Evolutionary conservation across 2,113 vertebrate genomes (phyloP).

Genomic region (Sminthopsis crassicaudata): DNA sequence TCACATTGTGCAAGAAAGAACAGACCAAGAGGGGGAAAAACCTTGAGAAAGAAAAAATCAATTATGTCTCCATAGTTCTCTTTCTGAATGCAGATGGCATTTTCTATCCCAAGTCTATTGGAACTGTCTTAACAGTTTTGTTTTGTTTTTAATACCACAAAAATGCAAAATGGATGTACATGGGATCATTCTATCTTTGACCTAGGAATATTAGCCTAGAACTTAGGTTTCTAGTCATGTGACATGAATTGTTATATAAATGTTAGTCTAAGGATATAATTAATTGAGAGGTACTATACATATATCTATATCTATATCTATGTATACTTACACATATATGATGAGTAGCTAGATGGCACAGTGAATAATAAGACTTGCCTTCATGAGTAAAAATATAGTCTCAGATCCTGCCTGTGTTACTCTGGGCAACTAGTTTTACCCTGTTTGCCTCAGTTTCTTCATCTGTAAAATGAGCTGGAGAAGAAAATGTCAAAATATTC

Average conservation of each 20-base stretch:
- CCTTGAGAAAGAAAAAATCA: too few relatives aligned
- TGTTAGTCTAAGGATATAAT: background rate
- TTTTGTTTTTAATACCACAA: background rate
- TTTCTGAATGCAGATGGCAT: too few relatives aligned
- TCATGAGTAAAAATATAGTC: background rate
- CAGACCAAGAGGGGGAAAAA: too few relatives aligned
- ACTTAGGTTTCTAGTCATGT: background rate
- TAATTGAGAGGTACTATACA: background rate
- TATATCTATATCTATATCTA: too few relatives aligned
- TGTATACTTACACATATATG: background rate
- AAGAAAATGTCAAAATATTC: background rate
- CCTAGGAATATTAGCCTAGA: background rate
- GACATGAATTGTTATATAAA: background rate
- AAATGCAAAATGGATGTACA: background rate
- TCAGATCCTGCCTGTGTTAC: background rate
- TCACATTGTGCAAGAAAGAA: too few relatives aligned
- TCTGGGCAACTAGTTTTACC: background rate
- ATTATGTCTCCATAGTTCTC: too few relatives aligned
- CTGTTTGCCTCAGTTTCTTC: background rate
- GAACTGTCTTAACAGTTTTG: too few relatives aligned
- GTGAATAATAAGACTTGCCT: background rate
- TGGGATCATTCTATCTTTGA: background rate
- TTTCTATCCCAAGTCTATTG: too few relatives aligned
- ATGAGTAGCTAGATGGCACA: background rate
- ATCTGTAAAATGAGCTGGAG: background rate